phyloP scores from a whole-genome alignment of 2,888 invertebrate genomes.

The Cosmia pyralina region DNA sequence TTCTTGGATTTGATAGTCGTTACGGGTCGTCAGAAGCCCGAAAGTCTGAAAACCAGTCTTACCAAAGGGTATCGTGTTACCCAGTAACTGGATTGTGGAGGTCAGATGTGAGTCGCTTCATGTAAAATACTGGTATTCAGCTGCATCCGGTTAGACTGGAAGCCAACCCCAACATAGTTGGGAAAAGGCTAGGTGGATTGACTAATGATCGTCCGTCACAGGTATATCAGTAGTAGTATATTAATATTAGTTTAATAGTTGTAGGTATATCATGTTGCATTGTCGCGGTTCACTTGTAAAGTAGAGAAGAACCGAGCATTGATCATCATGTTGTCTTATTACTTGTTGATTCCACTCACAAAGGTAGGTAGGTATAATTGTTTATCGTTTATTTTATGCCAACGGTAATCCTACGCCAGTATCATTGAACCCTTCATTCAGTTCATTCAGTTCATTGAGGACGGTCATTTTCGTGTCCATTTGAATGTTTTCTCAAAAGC shows the following conservation, averaged over 20 bases:
- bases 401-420: slow-evolving; percentile 11
- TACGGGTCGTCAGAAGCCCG: no score
- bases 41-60: no score
- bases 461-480: slow-evolving; percentile 28
- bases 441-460: slow-evolving; percentile 20
- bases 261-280: no score
- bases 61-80: no score
- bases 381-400: slow-evolving; percentile 8
- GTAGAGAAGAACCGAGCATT: not conserved
- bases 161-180: no score
- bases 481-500: slow-evolving; percentile 23
- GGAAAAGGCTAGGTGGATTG: no score
- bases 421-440: slow-evolving; percentile 18
- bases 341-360: slow-evolving; percentile 2
- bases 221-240: not conserved
- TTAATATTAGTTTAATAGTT: not conserved
- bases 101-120: no score
- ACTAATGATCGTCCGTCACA: not conserved
- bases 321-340: not conserved
- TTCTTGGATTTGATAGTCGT: no score
- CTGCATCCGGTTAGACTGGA: no score
- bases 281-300: slow-evolving; percentile 6
- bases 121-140: no score
- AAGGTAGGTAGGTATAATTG: not conserved
- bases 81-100: no score